Base-by-base conservation (phyloP, 2,888 invertebrate species). In the Lasius platythorax region DNA sequence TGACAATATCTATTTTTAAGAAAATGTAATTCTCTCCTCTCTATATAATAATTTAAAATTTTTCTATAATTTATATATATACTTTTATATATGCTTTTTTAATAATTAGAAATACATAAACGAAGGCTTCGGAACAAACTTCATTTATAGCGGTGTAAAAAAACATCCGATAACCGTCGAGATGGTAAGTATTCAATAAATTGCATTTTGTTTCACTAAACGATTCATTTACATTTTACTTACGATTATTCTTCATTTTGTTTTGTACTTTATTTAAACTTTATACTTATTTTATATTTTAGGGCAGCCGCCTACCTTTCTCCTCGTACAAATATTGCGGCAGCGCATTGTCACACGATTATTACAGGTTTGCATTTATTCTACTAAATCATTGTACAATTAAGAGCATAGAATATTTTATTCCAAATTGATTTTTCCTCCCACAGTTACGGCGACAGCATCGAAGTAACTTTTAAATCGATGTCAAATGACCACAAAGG, bases 311-410 rank as follows among this genome's bases (percentile, higher is more conserved):
- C 79, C 15, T 84, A n/a, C 93, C 95, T 37, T 78, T 86, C 2
- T 92, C 94, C 0, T 88, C 95, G 2, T 95, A 95, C 82, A 94
- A 91, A 81, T 96, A 96, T 91, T 97, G 97, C 86, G 96, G 96
- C 11, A 92, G 92, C 11, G 92, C 90, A 0, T 86, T 91, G 28
- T 96, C 96, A 0, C 95, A 96, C 68, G 96, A 96, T 85, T 96
- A 95, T 90, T 96, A 95, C 95, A 63, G 94, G 95, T 70, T n/a
- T 37, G 2, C 46, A 23, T 12, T 30, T 72, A 18, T 18, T 43
- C 2, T 33, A n/a, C 4, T 12, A 40, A 6, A 18, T 76, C 0
- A 33, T 56, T 58, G 15, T 37, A 12, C 12, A 0, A 6, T 12
- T 37, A 33, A 40, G 1, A 79, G 2, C 18, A 23, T 23, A 50